Base-by-base conservation (phyloP, 2,797 vertebrate genomes). In the Crypturellus tataupa region DNA sequence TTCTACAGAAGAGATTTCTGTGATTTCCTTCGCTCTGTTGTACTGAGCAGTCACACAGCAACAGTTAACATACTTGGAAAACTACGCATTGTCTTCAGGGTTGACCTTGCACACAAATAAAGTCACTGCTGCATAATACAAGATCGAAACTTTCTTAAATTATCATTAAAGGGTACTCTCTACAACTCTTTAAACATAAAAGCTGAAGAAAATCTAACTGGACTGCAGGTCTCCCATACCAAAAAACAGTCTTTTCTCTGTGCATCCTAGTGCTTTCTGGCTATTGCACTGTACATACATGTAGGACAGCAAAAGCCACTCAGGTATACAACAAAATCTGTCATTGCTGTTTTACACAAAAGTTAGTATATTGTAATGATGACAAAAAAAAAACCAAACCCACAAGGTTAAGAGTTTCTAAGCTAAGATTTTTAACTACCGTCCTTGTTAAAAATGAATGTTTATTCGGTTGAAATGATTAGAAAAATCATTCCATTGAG, bases 351-450 rank as follows among this genome's bases (percentile, higher is more conserved):
- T 90, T 75, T 58, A 77, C 8, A 25, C 27, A 35, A 49, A 67
- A 31, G 76, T 68, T 42, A n/a, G 7, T 6, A 15, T 44, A 56
- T 27, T 80, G 35, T n/a, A 76, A 6, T 44, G n/a, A 6, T 44
- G n/a, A 35, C 70, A 70, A 86, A 86, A 39, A 70, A 86, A 84
- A 76, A 33, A 86, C 39, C 67, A 86, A 84, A 72, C 60, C 13
- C 33, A 82, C n/a, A 80, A 76, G 9, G 15, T 58, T 42, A 51
- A 59, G 14, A 76, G 40, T 67, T 79, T 64, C 55, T 72, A 39
- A 49, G n/a, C 25, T 31, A 81, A 87, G 44, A 63, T 7, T 64
- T 79, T 71, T n/a, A 94, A 60, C 35, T 85, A 59, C 23, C n/a
- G 19, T 63, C 37, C 35, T 59, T 65, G 18, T 58, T 67, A 44